These are phyloP conservation scores for Neolamprologus kungweensis DNA, from an alignment of 2,113 vertebrate genomes.

Conservation along the genomic window DNA sequence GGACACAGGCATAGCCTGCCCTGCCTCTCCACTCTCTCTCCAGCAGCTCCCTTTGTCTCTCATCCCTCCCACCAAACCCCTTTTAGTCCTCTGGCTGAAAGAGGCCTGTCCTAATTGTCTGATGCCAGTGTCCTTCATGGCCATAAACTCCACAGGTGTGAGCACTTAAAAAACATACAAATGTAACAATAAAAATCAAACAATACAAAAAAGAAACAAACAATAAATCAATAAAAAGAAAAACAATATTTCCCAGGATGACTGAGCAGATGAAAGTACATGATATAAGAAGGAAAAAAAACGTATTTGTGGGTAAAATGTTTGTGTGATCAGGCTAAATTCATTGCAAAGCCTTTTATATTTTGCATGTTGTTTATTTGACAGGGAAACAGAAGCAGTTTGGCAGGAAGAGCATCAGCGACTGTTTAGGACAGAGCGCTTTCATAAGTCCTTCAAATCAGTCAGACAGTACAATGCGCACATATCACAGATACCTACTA, in stretches of 20 bases:
- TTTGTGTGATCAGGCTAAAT: background rate
- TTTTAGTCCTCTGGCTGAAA: background rate
- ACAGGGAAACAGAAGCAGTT: background rate
- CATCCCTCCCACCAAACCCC: background rate
- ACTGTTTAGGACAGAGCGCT: background rate
- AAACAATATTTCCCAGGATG: background rate
- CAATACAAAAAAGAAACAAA: background rate
- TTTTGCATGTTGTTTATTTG: background rate
- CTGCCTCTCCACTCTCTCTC: background rate
- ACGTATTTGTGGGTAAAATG: background rate
- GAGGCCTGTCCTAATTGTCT: background rate
- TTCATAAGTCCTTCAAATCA: accelerated
- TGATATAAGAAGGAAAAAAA: background rate
- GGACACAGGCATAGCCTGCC: background rate
- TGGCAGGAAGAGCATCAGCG: background rate
- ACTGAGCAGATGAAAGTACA: background rate
- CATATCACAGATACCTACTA: background rate
- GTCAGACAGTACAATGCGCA: background rate
- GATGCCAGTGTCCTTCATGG: background rate
- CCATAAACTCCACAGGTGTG: background rate
- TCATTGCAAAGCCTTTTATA: background rate
- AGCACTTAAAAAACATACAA: background rate
- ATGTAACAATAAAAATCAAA: background rate
- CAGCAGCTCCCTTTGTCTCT: background rate
- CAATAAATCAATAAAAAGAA: background rate